Evolutionary conservation across 2,888 invertebrate species (phyloP).

Genomic region (Lasioglossum villosulum): DNA sequence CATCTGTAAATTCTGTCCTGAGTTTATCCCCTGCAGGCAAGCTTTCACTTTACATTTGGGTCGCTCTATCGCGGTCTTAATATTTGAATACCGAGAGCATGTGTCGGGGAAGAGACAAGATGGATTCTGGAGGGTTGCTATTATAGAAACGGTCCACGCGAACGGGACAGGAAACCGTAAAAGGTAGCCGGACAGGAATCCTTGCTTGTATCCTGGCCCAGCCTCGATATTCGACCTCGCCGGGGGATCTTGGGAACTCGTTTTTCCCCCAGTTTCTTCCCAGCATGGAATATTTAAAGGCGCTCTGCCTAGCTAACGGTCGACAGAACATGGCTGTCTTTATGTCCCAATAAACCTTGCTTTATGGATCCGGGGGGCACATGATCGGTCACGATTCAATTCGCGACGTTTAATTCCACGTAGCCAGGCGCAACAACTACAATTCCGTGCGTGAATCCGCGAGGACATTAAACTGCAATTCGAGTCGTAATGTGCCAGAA

Average conservation of each 20-base stretch:
- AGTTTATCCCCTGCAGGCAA: not conserved
- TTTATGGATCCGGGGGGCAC: not conserved
- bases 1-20: not conserved
- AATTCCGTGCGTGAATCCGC: not conserved
- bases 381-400: not conserved
- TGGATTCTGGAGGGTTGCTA: not conserved
- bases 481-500: not conserved
- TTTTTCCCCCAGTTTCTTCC: not conserved
- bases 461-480: not conserved
- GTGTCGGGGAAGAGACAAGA: slow-evolving; percentile 12
- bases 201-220: not conserved
- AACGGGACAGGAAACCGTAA: not conserved
- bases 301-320: not conserved
- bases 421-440: not conserved
- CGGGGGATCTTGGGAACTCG: not conserved
- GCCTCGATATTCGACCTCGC: not conserved
- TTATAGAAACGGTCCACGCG: slow-evolving; percentile 17
- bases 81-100: slow-evolving; percentile 37
- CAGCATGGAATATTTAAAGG: slow-evolving; percentile 35
- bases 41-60: not conserved
- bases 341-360: slow-evolving; percentile 10
- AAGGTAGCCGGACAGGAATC: slow-evolving; percentile 13
- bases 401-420: not conserved
- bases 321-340: not conserved
- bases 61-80: slow-evolving; percentile 2